Percentiles rank a stretch among this genome's conserved stretches.
phyloP scores from a whole-genome alignment of 2,113 vertebrate genomes.

The Pardalotus punctatus region DNA sequence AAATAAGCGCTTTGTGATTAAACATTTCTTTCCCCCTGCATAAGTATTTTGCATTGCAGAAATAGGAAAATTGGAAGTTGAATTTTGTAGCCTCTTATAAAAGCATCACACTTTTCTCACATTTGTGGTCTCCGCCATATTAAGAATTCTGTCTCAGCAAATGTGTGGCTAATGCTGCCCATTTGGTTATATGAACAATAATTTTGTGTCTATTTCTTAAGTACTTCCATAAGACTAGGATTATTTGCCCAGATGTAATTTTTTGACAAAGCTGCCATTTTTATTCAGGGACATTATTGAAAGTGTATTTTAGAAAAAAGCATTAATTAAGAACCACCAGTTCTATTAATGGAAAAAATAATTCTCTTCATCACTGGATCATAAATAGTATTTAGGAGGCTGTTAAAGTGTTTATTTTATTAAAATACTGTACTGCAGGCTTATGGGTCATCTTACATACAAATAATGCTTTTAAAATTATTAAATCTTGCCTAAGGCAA shows the following conservation, averaged over 20 bases:
- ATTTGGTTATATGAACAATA: neutral
- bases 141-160: neutral
- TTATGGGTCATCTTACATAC: neutral
- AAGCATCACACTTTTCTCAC: fast-evolving
- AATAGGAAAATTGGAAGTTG: neutral
- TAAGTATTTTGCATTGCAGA: neutral
- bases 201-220: neutral
- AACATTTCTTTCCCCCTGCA: neutral
- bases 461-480: neutral
- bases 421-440: neutral
- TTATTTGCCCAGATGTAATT: neutral
- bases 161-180: neutral
- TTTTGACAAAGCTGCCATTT: neutral
- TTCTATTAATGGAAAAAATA: neutral
- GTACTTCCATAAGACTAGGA: neutral
- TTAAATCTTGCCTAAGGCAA: neutral
- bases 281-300: neutral
- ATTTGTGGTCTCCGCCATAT: neutral
- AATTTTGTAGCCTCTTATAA: neutral
- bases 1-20: neutral
- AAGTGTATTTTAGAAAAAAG: neutral
- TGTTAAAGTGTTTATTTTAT: neutral
- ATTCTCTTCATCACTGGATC: neutral
- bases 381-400: neutral
- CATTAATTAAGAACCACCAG: neutral